phyloP scores from a whole-genome alignment of 2,113 vertebrate genomes.

The Dermatemys mawii region DNA sequence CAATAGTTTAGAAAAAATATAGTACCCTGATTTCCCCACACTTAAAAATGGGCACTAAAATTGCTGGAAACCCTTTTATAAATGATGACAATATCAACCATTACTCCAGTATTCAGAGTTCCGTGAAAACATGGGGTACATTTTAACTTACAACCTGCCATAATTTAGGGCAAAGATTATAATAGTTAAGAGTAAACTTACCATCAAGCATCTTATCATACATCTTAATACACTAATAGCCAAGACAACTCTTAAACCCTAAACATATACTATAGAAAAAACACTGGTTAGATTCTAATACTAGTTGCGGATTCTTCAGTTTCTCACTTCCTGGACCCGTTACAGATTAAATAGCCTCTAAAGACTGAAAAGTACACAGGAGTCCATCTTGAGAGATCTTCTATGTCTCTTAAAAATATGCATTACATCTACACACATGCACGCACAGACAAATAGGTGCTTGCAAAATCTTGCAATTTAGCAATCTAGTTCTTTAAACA shows the following conservation, averaged over 20 bases:
- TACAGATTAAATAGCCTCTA: background rate
- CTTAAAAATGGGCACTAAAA: conserved; percentile 42
- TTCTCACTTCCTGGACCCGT: conserved; percentile 17
- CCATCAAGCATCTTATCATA: conserved; percentile 60
- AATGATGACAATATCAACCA: conserved; percentile 56
- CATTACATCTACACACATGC: background rate
- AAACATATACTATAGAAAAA: conserved; percentile 41
- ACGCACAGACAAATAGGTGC: accelerated
- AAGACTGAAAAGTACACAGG: background rate
- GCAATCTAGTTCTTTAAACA: background rate
- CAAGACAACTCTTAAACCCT: conserved; percentile 48
- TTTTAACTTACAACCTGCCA: conserved; percentile 31
- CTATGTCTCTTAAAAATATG: background rate
- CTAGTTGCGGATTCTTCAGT: conserved; percentile 36
- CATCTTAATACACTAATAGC: conserved; percentile 48
- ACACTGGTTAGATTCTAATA: background rate
- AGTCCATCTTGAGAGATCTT: background rate
- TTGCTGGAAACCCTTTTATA: conserved; percentile 47
- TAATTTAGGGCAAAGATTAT: conserved; percentile 42
- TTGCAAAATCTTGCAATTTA: background rate
- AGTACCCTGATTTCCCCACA: conserved; percentile 61
- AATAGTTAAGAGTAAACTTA: conserved; percentile 52
- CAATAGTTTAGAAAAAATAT: conserved; percentile 26
- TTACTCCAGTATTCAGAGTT: conserved; percentile 3
- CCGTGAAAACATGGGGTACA: background rate